phyloP scores from a whole-genome alignment of 2,888 invertebrate species.

The Orthonychiurus folsomi region DNA sequence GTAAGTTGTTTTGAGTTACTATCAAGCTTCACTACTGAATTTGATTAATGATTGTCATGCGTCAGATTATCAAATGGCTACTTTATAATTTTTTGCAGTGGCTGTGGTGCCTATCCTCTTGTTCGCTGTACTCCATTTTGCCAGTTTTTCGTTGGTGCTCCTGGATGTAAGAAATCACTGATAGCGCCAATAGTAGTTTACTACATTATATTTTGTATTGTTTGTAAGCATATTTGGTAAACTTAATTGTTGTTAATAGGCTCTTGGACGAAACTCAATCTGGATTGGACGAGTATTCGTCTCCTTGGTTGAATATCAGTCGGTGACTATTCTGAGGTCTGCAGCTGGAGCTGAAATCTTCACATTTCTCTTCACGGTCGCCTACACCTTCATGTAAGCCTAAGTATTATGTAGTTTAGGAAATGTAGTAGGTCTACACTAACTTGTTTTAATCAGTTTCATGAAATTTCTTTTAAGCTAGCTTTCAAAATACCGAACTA shows the following conservation, averaged over 20 bases:
- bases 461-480: too few species aligned
- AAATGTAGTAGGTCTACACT: too few species aligned
- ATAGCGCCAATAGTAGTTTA: neutral
- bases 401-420: too few species aligned
- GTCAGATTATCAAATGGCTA: constrained; percentile 10
- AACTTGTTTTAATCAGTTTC: too few species aligned
- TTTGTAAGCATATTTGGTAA: too few species aligned
- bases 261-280: constrained; percentile 82
- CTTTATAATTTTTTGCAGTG: constrained; percentile 57
- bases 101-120: constrained; percentile 81
- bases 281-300: constrained; percentile 79
- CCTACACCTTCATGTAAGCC: constrained; percentile 62
- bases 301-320: constrained; percentile 81
- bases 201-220: neutral
- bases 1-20: constrained; percentile 49
- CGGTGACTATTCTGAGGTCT: constrained; percentile 76
- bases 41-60: constrained; percentile 4
- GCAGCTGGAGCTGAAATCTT: constrained; percentile 87
- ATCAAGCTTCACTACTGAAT: neutral
- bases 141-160: constrained; percentile 79
- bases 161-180: constrained; percentile 70
- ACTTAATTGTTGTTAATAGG: too few species aligned
- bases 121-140: constrained; percentile 84
- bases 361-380: constrained; percentile 51
- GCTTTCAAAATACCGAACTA: too few species aligned